Evolutionary conservation across 2,888 invertebrate genomes (phyloP).

Genomic region (Apeira syringaria): DNA sequence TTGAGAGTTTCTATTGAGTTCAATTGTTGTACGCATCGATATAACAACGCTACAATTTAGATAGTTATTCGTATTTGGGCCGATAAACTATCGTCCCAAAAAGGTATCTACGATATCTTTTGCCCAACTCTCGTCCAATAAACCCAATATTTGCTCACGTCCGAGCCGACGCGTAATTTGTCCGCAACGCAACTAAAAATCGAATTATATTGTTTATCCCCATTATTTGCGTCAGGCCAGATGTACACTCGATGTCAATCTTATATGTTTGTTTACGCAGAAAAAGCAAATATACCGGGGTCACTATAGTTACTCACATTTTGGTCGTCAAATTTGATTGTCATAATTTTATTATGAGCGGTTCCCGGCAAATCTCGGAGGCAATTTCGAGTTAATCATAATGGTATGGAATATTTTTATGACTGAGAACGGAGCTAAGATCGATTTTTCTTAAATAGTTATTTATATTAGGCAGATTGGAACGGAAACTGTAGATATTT

Average conservation of each 20-base stretch:
- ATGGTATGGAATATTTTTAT: conserved; percentile 30
- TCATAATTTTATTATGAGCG: conserved; percentile 64
- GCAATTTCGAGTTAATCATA: conserved; percentile 43
- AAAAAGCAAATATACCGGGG: conserved; percentile 77
- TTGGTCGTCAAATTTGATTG: conserved; percentile 70
- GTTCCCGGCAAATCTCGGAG: conserved; percentile 45
- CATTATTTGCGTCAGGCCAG: conserved; percentile 80
- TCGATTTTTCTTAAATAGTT: conserved; percentile 4
- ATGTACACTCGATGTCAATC: conserved; percentile 81
- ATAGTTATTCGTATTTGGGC: too few species aligned
- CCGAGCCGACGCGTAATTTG: conserved; percentile 62
- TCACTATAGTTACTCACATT: conserved; percentile 62
- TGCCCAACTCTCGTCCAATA: neutral
- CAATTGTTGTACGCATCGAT: too few species aligned
- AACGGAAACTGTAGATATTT: too few species aligned
- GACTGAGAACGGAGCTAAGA: conserved; percentile 7
- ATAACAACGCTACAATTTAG: too few species aligned
- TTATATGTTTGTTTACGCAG: conserved; percentile 78
- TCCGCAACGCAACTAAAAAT: conserved; percentile 62
- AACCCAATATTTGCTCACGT: conserved; percentile 24
- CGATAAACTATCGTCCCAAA: too few species aligned
- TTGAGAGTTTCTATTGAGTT: too few species aligned
- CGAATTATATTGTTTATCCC: conserved; percentile 80
- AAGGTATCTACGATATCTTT: too few species aligned
- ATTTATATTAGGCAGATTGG: too few species aligned